These are phyloP conservation scores for Bedellia somnulentella DNA, from an alignment of 2,888 invertebrate species.

Conservation along the genomic window DNA sequence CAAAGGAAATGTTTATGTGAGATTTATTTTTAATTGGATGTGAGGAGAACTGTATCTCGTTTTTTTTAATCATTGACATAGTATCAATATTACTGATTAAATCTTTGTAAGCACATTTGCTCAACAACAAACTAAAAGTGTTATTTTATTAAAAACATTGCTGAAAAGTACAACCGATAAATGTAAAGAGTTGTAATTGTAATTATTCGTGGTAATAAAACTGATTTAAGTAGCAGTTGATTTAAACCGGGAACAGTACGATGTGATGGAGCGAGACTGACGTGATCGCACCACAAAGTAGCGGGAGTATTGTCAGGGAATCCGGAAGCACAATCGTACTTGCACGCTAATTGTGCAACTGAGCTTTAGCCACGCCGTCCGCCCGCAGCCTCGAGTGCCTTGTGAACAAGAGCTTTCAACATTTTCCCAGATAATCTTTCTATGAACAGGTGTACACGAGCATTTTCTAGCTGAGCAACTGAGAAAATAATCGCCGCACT, in stretches of 20 bases:
- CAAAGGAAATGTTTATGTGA: background rate
- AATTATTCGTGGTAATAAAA: no score
- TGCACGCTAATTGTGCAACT: conserved; percentile 44
- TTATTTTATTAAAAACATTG: no score
- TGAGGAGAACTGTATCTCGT: no score
- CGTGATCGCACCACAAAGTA: conserved; percentile 15
- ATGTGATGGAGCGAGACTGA: conserved; percentile 1
- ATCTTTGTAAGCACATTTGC: no score
- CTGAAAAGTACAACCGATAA: no score
- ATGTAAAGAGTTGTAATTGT: no score
- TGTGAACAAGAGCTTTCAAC: conserved; percentile 14
- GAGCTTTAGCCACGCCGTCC: conserved; percentile 29
- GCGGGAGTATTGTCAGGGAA: conserved; percentile 45
- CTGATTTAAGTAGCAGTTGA: no score
- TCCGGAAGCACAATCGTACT: conserved; percentile 36
- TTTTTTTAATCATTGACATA: no score
- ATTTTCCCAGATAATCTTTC: conserved; percentile 16
- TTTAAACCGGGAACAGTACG: background rate
- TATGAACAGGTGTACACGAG: no score
- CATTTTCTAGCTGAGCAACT: conserved; percentile 4
- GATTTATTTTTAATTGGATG: no score
- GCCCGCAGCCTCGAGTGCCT: conserved; percentile 11
- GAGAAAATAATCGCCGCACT: conserved; percentile 1
- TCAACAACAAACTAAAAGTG: no score
- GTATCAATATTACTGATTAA: no score